phyloP scores from a whole-genome alignment of 2,113 vertebrate species.

The Eubucco bourcierii region DNA sequence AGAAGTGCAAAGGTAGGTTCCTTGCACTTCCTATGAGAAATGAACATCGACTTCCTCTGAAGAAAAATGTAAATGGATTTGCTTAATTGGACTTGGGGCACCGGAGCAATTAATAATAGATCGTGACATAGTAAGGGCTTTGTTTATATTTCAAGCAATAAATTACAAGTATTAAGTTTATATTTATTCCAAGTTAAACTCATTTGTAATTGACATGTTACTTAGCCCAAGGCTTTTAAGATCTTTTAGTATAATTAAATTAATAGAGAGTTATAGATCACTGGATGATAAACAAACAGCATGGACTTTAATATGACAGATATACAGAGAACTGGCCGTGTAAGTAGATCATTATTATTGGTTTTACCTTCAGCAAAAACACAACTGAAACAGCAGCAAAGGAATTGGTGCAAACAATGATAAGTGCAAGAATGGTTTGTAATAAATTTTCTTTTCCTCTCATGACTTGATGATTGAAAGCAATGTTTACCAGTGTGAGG shows the following conservation, averaged over 20 bases:
- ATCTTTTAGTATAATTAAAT: constrained; percentile 95
- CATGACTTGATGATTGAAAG: neutral
- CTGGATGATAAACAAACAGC: constrained; percentile 93
- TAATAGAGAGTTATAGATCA: constrained; percentile 96
- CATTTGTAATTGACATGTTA: constrained; percentile 98
- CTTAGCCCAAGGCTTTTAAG: constrained; percentile 96
- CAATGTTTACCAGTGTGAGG: neutral
- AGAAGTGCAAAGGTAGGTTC: constrained; percentile 52
- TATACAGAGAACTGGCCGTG: constrained; percentile 80
- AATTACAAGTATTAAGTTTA: constrained; percentile 94
- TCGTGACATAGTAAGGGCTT: constrained; percentile 87
- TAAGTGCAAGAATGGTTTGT: neutral
- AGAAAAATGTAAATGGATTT: constrained; percentile 89
- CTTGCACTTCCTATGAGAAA: constrained; percentile 82
- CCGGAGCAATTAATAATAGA: constrained; percentile 93
- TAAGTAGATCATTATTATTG: constrained; percentile 89
- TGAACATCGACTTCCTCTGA: constrained; percentile 84
- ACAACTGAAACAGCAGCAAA: constrained; percentile 27
- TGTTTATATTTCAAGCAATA: constrained; percentile 90
- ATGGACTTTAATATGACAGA: constrained; percentile 89
- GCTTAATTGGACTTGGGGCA: constrained; percentile 88
- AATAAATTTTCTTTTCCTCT: neutral
- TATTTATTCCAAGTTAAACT: constrained; percentile 96
- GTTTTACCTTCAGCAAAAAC: constrained; percentile 81
- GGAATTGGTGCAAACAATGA: neutral